These are phyloP conservation scores for Cryptus armator DNA, from an alignment of 2,888 invertebrate genomes.

Conservation along the genomic window DNA sequence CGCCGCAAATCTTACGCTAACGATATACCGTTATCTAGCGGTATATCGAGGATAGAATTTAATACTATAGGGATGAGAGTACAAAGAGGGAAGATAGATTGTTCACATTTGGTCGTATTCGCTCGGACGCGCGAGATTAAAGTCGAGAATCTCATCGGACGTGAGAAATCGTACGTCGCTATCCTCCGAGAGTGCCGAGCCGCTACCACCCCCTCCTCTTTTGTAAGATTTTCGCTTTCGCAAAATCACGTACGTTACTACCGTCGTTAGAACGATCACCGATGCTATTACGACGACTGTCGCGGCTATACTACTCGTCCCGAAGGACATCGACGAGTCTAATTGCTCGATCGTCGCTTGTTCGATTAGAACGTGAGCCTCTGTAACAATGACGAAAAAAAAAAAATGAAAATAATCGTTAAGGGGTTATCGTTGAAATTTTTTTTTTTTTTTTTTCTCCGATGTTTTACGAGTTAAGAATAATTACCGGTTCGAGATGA, in stretches of 20 bases:
- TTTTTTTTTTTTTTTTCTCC: not conserved
- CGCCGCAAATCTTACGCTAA: not conserved
- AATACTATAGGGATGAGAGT: not conserved
- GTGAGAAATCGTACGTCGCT: constrained; percentile 87
- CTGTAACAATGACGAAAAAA: constrained; percentile 36
- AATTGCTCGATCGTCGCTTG: constrained; percentile 60
- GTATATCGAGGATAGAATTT: too few species aligned
- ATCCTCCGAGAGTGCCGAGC: constrained; percentile 83
- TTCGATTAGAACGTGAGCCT: constrained; percentile 60
- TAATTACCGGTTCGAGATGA: constrained; percentile 60
- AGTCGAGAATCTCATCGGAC: constrained; percentile 86
- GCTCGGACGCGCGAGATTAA: constrained; percentile 84
- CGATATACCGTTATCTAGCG: too few species aligned
- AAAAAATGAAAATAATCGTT: not conserved
- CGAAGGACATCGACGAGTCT: constrained; percentile 55
- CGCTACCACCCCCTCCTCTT: constrained; percentile 70
- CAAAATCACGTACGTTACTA: constrained; percentile 70
- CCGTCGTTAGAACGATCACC: constrained; percentile 72
- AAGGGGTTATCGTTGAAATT: not conserved
- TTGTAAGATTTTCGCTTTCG: constrained; percentile 77
- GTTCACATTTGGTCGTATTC: constrained; percentile 75
- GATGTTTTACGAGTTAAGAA: not conserved
- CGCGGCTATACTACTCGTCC: constrained; percentile 54
- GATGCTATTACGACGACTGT: constrained; percentile 76
- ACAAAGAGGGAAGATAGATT: not conserved